Percentiles rank a stretch among this genome's conserved stretches.
These are phyloP conservation scores for Acinonyx jubatus DNA, from an alignment of 2,113 vertebrate genomes.

Conservation along the genomic window DNA sequence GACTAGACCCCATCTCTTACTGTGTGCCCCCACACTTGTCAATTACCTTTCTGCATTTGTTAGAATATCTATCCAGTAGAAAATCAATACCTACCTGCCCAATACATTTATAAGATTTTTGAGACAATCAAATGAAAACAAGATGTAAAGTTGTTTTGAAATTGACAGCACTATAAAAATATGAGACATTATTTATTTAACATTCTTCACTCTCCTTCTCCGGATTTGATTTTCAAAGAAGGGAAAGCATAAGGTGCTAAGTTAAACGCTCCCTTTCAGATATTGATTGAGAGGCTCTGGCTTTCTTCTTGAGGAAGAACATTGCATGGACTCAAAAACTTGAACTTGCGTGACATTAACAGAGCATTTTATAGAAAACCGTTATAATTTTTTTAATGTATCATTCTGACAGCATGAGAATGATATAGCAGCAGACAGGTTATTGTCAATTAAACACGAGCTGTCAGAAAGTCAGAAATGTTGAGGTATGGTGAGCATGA, in stretches of 20 bases:
- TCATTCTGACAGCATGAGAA: conserved; percentile 50
- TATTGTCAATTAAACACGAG: conserved; percentile 80
- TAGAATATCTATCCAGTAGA: not conserved
- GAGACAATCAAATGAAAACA: not conserved
- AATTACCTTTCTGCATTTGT: not conserved
- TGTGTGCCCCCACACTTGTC: not conserved
- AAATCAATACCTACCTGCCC: not conserved
- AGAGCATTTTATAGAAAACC: conserved; percentile 43
- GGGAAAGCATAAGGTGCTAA: conserved; percentile 72
- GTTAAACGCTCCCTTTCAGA: conserved; percentile 64
- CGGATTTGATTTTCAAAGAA: conserved; percentile 55
- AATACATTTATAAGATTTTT: not conserved
- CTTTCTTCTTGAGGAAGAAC: not conserved
- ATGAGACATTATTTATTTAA: conserved; percentile 26
- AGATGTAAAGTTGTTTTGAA: not conserved
- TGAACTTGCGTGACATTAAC: conserved; percentile 46
- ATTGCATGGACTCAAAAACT: not conserved
- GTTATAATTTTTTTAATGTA: conserved; percentile 25
- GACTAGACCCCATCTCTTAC: not conserved
- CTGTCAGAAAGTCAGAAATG: conserved; percentile 82
- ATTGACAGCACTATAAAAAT: not conserved
- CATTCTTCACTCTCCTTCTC: conserved; percentile 45
- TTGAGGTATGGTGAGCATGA: conserved; percentile 73
- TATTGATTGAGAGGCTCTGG: not conserved
- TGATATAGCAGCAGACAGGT: conserved; percentile 60